These are phyloP conservation scores for Manis pentadactyla DNA, from an alignment of 2,797 vertebrate genomes.

Conservation along the genomic window DNA sequence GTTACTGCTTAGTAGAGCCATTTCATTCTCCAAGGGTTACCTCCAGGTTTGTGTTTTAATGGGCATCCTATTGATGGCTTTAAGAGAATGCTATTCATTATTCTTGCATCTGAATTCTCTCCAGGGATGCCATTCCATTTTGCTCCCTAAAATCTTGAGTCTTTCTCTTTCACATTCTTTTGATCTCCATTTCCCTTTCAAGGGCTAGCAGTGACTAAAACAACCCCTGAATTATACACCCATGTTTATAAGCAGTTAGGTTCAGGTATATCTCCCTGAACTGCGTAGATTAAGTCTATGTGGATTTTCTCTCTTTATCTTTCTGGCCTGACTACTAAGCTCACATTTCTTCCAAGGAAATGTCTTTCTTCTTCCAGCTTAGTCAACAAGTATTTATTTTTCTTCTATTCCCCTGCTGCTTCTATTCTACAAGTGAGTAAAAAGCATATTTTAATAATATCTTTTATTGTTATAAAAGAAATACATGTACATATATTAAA, in stretches of 20 bases:
- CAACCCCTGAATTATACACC: neutral
- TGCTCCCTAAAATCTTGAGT: neutral
- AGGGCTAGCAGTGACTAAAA: neutral
- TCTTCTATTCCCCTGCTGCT: neutral
- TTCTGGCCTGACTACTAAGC: constrained; percentile 27
- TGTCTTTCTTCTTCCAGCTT: constrained; percentile 30
- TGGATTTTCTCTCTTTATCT: neutral
- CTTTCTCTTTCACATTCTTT: constrained; percentile 17
- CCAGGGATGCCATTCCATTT: neutral
- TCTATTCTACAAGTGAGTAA: constrained; percentile 27
- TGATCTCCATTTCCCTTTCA: neutral
- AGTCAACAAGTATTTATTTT: constrained; percentile 5
- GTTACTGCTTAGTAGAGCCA: neutral
- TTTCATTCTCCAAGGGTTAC: constrained; percentile 7
- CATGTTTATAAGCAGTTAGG: neutral
- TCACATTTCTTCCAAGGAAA: constrained; percentile 36
- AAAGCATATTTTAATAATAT: constrained; percentile 46
- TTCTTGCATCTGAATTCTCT: constrained; percentile 24
- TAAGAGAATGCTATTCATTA: neutral
- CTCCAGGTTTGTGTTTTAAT: constrained; percentile 14
- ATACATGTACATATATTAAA: neutral
- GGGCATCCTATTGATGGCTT: neutral
- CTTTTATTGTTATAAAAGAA: constrained; percentile 58
- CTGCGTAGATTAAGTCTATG: neutral
- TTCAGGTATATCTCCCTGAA: neutral